These are phyloP conservation scores for Drosophila putrida DNA, from an alignment of 2,888 invertebrate genomes.

Conservation along the genomic window DNA sequence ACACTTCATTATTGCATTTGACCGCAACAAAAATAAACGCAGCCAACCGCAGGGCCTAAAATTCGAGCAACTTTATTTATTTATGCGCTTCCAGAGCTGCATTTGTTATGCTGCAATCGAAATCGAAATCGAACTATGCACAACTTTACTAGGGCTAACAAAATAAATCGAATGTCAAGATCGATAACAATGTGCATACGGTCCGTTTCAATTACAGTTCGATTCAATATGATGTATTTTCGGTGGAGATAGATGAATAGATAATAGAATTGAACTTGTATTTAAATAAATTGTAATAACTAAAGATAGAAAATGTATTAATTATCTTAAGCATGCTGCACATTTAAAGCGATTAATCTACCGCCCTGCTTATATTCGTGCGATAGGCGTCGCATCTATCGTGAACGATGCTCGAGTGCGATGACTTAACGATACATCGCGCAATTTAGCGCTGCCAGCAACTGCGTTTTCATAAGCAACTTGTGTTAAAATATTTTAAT, in stretches of 20 bases:
- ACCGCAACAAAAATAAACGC: slow-evolving; percentile 58
- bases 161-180: slow-evolving; percentile 23
- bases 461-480: not conserved
- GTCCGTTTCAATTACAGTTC: no score
- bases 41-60: slow-evolving; percentile 51
- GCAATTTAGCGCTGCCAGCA: slow-evolving; percentile 24
- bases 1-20: slow-evolving; percentile 70
- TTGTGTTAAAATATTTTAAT: no score
- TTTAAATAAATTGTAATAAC: no score
- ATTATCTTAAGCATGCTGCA: no score
- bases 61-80: slow-evolving; percentile 68
- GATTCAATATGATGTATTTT: no score
- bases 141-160: not conserved
- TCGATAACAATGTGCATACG: slow-evolving; percentile 10
- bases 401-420: not conserved
- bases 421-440: slow-evolving; percentile 1
- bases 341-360: no score
- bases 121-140: slow-evolving; percentile 41
- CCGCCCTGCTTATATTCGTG: no score
- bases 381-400: no score
- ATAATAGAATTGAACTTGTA: no score
- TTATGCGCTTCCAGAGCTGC: slow-evolving; percentile 68
- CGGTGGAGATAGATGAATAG: no score
- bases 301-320: not conserved
- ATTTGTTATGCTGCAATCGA: slow-evolving; percentile 40